phyloP scores from a whole-genome alignment of 2,113 vertebrate genomes.

The Hiodon alosoides region DNA sequence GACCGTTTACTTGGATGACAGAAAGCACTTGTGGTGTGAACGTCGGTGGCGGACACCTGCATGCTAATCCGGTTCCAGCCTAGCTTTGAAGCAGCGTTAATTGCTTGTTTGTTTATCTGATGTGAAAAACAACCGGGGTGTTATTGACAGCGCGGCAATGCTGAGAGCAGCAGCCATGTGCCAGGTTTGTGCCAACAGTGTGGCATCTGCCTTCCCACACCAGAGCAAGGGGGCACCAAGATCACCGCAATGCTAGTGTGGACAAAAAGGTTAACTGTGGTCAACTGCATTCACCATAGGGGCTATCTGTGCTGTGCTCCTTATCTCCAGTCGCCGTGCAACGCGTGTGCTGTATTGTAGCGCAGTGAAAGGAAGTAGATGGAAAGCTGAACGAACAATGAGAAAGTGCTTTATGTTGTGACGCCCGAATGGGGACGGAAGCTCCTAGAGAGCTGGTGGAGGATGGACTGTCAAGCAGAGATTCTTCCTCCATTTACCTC shows the following conservation, averaged over 20 bases:
- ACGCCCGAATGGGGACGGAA: not conserved
- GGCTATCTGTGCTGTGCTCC: not conserved
- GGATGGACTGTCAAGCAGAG: not conserved
- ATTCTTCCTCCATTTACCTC: not conserved
- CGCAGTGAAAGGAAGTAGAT: not conserved
- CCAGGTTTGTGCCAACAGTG: no score
- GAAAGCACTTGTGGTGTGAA: not conserved
- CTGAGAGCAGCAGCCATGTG: not conserved
- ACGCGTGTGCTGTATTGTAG: not conserved
- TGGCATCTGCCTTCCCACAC: not conserved
- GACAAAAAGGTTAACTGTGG: not conserved
- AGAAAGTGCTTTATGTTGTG: not conserved
- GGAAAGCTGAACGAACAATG: not conserved
- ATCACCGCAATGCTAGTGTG: not conserved
- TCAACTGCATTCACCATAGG: not conserved
- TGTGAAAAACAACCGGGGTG: not conserved
- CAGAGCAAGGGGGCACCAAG: not conserved
- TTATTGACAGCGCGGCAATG: not conserved
- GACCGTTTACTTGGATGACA: not conserved
- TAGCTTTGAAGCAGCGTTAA: slow-evolving; percentile 11
- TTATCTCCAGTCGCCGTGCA: not conserved
- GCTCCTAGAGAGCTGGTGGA: not conserved
- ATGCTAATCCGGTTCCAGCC: slow-evolving; percentile 1
- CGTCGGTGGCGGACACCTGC: slow-evolving; percentile 5
- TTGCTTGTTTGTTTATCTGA: slow-evolving; percentile 19